Conservation (phyloP, 2,797 vertebrate species). For the Oreonectes daqikongensis region DNA sequence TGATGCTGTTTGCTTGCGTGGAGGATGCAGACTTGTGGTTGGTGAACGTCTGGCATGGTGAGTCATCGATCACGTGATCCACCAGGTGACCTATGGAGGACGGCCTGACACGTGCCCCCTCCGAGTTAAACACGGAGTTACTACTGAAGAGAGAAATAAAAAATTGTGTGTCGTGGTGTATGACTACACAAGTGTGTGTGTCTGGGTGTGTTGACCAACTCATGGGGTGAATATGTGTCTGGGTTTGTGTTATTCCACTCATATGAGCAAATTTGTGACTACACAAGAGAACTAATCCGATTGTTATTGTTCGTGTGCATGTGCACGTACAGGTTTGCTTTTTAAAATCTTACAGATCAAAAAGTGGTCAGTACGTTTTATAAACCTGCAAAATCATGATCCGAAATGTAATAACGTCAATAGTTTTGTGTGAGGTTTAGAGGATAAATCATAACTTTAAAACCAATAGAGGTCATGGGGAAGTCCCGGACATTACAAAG, state of each 20-base stretch:
- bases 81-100: constrained; percentile 96
- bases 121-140: constrained; percentile 88
- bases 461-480: background rate
- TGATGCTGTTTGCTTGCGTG: constrained; percentile 96
- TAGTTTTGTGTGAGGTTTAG: background rate
- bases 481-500: background rate
- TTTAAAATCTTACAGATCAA: background rate
- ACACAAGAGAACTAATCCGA: background rate
- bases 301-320: background rate
- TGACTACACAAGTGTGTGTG: background rate
- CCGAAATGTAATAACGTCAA: background rate
- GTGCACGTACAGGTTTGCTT: background rate
- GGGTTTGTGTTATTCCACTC: too few relatives aligned
- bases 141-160: constrained; percentile 54
- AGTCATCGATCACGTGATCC: constrained; percentile 89
- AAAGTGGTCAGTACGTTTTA: background rate
- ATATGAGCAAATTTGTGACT: background rate
- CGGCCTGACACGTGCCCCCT: constrained; percentile 88
- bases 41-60: constrained; percentile 87
- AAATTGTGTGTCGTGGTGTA: background rate
- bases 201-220: background rate
- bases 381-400: background rate
- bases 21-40: constrained; percentile 96
- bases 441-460: background rate
- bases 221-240: background rate